A percentile compares a stretch with the other conserved stretches of the same genome.
Conservation (phyloP, 30 jellyfish, hydroid and myxozoan genomes). For the Clytia hemisphaerica region DNA sequence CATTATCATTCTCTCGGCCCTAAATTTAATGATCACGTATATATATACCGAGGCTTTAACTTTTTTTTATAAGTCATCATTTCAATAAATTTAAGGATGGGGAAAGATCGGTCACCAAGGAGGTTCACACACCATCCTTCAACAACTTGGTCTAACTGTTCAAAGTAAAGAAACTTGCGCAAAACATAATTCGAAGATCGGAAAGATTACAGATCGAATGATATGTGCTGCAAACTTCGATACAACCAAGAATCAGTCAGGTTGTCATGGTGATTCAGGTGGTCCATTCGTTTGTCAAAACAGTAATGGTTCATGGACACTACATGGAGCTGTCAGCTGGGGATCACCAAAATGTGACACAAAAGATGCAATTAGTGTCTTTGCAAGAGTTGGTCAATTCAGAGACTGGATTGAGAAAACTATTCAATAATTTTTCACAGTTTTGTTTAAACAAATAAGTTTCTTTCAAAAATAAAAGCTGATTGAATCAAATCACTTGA, state of each 20-base stretch:
- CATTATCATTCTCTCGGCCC: too few relatives aligned
- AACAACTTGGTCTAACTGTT: not conserved
- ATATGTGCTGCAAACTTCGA: conserved; percentile 1
- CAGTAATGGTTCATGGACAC: conserved; percentile 70
- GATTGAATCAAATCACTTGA: too few relatives aligned
- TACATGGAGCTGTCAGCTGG: conserved; percentile 80
- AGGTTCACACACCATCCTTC: not conserved
- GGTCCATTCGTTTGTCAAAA: conserved; percentile 58
- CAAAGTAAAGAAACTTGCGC: not conserved
- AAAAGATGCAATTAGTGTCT: conserved; percentile 55
- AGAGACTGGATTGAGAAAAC: conserved; percentile 83
- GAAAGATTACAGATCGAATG: conserved; percentile 1
- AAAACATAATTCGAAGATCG: not conserved
- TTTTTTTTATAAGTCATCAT: too few relatives aligned
- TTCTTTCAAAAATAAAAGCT: too few relatives aligned
- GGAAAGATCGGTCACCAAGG: not conserved
- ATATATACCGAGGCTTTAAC: too few relatives aligned
- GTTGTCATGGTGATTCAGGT: conserved; percentile 10
- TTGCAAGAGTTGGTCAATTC: conserved; percentile 50
- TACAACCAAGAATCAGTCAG: not conserved
- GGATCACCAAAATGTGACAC: conserved; percentile 68
- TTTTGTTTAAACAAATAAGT: too few relatives aligned
- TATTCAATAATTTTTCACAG: too few relatives aligned
- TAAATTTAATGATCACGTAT: too few relatives aligned
- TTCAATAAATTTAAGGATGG: too few relatives aligned